These are phyloP conservation scores for Acanthacorydalis orientalis DNA, from an alignment of 2,888 invertebrate species.

Conservation along the genomic window DNA sequence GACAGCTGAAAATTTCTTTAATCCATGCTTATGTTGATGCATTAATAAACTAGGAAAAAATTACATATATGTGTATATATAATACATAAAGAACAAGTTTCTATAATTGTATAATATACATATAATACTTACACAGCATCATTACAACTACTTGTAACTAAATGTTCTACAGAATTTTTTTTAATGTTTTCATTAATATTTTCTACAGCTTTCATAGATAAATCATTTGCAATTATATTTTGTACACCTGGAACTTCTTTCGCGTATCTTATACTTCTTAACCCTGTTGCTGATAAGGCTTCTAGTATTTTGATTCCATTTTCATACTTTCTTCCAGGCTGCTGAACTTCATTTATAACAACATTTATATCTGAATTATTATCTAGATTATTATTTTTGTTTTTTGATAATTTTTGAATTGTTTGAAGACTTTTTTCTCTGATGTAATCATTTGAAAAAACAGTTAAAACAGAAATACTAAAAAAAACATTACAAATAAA, in stretches of 20 bases:
- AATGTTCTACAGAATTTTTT: slow-evolving; percentile 53
- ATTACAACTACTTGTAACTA: slow-evolving; percentile 58
- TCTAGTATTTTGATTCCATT: slow-evolving; percentile 62
- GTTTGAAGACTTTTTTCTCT: slow-evolving; percentile 17
- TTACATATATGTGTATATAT: no score
- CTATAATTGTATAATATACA: no score
- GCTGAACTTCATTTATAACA: slow-evolving; percentile 1
- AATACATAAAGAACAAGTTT: no score
- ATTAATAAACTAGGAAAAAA: slow-evolving; percentile 53
- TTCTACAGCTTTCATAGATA: slow-evolving; percentile 68
- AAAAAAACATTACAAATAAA: slow-evolving; percentile 12
- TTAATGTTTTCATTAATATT: slow-evolving; percentile 68
- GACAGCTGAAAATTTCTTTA: slow-evolving; percentile 66
- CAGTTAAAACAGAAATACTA: slow-evolving; percentile 55
- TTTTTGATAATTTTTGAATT: slow-evolving; percentile 7
- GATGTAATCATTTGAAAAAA: slow-evolving; percentile 40
- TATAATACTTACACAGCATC: slow-evolving; percentile 66
- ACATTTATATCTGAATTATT: slow-evolving; percentile 5
- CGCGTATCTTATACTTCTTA: slow-evolving; percentile 91
- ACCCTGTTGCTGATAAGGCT: slow-evolving; percentile 88
- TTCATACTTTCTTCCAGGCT: slow-evolving; percentile 20
- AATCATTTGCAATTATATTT: slow-evolving; percentile 80
- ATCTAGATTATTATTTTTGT: neutral
- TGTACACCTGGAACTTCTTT: slow-evolving; percentile 75
- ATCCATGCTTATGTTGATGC: slow-evolving; percentile 53